phyloP scores from a whole-genome alignment of 1,140 invertebrate species.

The Aphelenchoides fujianensis region DNA sequence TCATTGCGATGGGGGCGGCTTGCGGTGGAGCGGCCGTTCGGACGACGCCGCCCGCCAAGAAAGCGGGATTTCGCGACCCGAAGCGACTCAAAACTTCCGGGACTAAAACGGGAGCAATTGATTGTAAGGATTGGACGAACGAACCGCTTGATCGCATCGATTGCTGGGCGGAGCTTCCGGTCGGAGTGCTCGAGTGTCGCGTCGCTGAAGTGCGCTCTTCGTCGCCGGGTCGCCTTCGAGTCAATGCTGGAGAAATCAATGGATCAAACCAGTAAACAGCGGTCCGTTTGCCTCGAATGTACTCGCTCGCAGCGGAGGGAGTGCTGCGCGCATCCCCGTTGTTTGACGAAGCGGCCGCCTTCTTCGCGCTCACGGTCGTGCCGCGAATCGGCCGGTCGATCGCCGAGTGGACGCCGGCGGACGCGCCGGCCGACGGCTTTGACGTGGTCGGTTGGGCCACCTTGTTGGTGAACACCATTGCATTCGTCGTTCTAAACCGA shows the following conservation, averaged over 20 bases:
- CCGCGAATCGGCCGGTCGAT: neutral
- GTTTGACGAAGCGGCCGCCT: too few species aligned
- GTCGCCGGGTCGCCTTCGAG: neutral
- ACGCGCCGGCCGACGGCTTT: neutral
- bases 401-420: neutral
- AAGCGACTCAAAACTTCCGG: constrained; percentile 16
- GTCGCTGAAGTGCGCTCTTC: neutral
- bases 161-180: neutral
- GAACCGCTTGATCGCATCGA: too few species aligned
- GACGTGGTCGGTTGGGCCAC: neutral
- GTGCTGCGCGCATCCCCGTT: too few species aligned
- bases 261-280: too few species aligned
- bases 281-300: neutral
- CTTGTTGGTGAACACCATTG: neutral
- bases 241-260: too few species aligned
- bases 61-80: constrained; percentile 8
- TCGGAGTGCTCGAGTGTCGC: neutral
- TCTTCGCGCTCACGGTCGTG: too few species aligned
- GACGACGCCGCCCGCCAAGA: constrained; percentile 19
- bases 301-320: neutral
- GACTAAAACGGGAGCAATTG: too few species aligned
- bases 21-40: constrained; percentile 1
- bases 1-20: neutral
- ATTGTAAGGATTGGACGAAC: too few species aligned
- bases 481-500: neutral